Evolutionary conservation across 2,797 vertebrate genomes (phyloP), one percentile per base, ranked within the genome.

Genomic region (Aldrovandia affinis): DNA sequence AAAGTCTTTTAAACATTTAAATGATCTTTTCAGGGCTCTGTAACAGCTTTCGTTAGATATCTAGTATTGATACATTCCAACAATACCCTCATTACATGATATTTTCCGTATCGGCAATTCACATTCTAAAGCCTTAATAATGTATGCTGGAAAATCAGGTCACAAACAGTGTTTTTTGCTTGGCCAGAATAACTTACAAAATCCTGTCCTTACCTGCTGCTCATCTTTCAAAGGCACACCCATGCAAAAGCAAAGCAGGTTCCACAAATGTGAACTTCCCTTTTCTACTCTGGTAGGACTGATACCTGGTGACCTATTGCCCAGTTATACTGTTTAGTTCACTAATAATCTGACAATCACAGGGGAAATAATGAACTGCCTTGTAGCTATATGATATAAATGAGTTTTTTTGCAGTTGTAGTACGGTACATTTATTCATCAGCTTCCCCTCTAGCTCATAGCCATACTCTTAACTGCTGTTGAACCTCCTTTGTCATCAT

Each of bases 1-100:
- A 89, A 89, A 94, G 84, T 92, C 91, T 94, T 95, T 95, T 93
- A 89, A 92, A 93, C 83, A 90, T 47, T 12, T 77, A 77, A 92
- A 92, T 94, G 89, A 81, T 80, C 86, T 90, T 92, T 85, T 94
- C 47, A 50, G 42, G 39, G 39, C 39, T 42, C 47, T 77, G 73
- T 44, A 77, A n/a, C 42, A n/a, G n/a, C n/a, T 77, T 77, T 77
- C 22, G 9, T 47, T 44, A 47, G 68, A 36, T 70, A 47, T 44
- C 73, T n/a, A 2, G 73, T 47, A 77, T 77, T 44, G 2, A 6
- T 25, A 77, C 20, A 77, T 77, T 44, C 73, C 73, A 77, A n/a
- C 25, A 77, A 44, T 25, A 1, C 42, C 73, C 73, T 77, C 39
- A n/a, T 77, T 7, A 47, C 73, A 47, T 47, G 42, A 5, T 47